A percentile compares a stretch with the other conserved stretches of the same genome.
Conservation (phyloP, 1,140 invertebrate species). For the fruit fly (Drosophila melanogaster) region Release_6_plus_ISO1_MT NT_033779.5:14082001-14082500, state of each 20-base stretch:
- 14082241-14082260: constrained; percentile 16
- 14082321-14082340: constrained; percentile 78
- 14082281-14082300: constrained; percentile 32
- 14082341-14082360: constrained; percentile 80
- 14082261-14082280: constrained; percentile 31
- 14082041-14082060: constrained; percentile 25
- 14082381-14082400: constrained; percentile 45
- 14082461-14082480: neutral
- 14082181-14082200: constrained; percentile 44
- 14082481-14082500: no score
- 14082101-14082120: constrained; percentile 50
- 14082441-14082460: neutral
- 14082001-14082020: constrained; percentile 72
- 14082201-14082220: constrained; percentile 53
- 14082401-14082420: constrained; percentile 5
- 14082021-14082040: constrained; percentile 32
- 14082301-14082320: constrained; percentile 49
- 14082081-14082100: constrained; percentile 16
- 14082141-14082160: constrained; percentile 30
- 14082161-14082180: constrained; percentile 53
- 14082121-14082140: constrained; percentile 45
- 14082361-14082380: constrained; percentile 69
- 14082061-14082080: constrained; percentile 57
- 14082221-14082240: constrained; percentile 30
- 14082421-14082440: constrained; percentile 31